A percentile compares a stretch with the other conserved stretches of the same genome.
Conservation (phyloP, 2,113 vertebrate genomes). For the Dascyllus trimaculatus region DNA sequence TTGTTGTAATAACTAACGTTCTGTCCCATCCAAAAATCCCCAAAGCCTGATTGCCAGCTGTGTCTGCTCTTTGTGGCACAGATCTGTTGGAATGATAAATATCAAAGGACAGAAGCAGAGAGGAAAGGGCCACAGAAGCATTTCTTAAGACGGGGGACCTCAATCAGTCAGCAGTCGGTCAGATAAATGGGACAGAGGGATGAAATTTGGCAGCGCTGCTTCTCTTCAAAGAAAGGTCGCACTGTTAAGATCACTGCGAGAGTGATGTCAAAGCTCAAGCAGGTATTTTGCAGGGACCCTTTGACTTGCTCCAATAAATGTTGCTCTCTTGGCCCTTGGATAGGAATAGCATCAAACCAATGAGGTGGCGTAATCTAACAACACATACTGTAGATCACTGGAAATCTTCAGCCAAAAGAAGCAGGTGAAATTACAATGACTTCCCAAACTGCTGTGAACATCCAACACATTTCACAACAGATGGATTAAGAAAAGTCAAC, state of each 20-base stretch:
- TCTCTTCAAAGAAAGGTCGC: constrained; percentile 14
- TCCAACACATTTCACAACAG: no score
- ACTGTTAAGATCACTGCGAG: neutral
- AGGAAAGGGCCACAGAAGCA: neutral
- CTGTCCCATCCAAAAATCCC: neutral
- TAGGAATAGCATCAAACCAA: constrained; percentile 1
- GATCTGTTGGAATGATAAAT: constrained; percentile 33
- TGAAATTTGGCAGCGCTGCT: constrained; percentile 16
- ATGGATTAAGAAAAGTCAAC: no score
- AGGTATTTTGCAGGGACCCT: neutral
- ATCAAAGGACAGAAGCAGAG: constrained; percentile 25
- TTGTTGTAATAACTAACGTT: neutral
- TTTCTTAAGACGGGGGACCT: constrained; percentile 42
- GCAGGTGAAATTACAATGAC: no score
- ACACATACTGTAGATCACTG: neutral
- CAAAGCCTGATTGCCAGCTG: constrained; percentile 6
- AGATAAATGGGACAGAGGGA: constrained; percentile 40
- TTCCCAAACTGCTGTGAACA: no score
- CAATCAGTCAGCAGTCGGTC: constrained; percentile 45
- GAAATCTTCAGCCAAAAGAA: neutral
- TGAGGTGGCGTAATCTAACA: neutral
- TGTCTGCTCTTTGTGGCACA: constrained; percentile 17
- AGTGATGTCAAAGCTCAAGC: constrained; percentile 19
- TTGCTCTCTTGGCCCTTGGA: neutral
- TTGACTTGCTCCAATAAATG: constrained; percentile 4